A percentile compares a stretch with the other conserved stretches of the same genome.
Conservation (phyloP, 2,113 vertebrate genomes). For the Thymallus thymallus region DNA sequence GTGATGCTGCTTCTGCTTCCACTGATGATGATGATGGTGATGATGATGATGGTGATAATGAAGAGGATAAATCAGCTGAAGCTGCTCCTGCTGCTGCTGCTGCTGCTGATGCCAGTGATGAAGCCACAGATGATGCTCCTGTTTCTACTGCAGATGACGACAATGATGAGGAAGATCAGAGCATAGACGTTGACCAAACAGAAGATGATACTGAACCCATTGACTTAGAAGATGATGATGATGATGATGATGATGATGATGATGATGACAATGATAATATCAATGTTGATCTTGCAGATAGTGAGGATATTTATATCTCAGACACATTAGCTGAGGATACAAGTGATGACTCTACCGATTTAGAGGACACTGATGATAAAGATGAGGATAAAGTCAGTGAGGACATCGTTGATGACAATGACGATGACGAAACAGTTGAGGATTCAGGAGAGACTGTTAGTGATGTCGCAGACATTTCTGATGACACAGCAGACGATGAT, state of each 20-base stretch:
- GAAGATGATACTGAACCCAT: not conserved
- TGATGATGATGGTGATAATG: slow-evolving; percentile 19
- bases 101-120: not conserved
- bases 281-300: not conserved
- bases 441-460: not conserved
- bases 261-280: not conserved
- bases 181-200: not conserved
- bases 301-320: not conserved
- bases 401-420: slow-evolving; percentile 60
- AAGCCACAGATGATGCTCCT: not conserved
- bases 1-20: not conserved
- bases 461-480: slow-evolving; percentile 17
- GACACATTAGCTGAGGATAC: slow-evolving; percentile 4
- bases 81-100: not conserved
- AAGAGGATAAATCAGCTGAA: not conserved
- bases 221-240: slow-evolving; percentile 2
- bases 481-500: slow-evolving; percentile 38
- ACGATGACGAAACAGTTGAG: slow-evolving; percentile 15
- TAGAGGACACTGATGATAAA: slow-evolving; percentile 23
- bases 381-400: not conserved
- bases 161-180: slow-evolving; percentile 14
- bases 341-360: slow-evolving; percentile 20
- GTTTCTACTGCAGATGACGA: not conserved
- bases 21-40: slow-evolving; percentile 20
- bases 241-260: not conserved